Conservation (phyloP, 2,888 invertebrate species). For the Lymantria monacha region DNA sequence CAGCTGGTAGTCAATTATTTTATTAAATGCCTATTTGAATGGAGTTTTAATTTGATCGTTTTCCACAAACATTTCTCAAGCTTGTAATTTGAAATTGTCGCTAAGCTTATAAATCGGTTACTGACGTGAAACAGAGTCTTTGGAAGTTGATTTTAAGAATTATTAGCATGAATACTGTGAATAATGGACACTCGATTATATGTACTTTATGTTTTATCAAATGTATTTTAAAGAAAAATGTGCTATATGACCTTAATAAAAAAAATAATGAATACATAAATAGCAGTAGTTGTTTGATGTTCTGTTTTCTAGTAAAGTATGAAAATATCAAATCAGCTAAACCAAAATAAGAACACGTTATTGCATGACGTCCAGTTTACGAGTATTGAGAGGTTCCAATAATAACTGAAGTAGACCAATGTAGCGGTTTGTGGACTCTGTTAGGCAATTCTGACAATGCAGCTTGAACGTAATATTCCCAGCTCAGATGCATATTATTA, state of each 20-base stretch:
- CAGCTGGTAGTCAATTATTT: no score
- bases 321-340: constrained; percentile 33
- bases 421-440: constrained; percentile 40
- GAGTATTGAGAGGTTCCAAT: constrained; percentile 52
- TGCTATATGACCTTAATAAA: no score
- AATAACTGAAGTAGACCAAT: constrained; percentile 56
- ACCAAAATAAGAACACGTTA: constrained; percentile 42
- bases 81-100: constrained; percentile 14
- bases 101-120: constrained; percentile 29
- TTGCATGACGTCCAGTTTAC: constrained; percentile 45
- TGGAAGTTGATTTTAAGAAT: constrained; percentile 29
- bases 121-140: constrained; percentile 30
- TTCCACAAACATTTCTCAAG: no score
- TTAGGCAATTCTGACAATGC: constrained; percentile 12
- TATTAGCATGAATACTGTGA: constrained; percentile 15
- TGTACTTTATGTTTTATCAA: neutral
- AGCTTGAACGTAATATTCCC: constrained; percentile 29
- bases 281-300: no score
- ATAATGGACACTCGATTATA: constrained; percentile 21
- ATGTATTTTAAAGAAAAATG: no score
- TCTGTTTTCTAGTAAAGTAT: constrained; percentile 18
- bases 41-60: no score
- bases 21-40: no score
- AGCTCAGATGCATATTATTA: constrained; percentile 8
- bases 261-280: no score